phyloP scores from a whole-genome alignment of 2,113 vertebrate genomes.

The Cyanoliseus patagonus region DNA sequence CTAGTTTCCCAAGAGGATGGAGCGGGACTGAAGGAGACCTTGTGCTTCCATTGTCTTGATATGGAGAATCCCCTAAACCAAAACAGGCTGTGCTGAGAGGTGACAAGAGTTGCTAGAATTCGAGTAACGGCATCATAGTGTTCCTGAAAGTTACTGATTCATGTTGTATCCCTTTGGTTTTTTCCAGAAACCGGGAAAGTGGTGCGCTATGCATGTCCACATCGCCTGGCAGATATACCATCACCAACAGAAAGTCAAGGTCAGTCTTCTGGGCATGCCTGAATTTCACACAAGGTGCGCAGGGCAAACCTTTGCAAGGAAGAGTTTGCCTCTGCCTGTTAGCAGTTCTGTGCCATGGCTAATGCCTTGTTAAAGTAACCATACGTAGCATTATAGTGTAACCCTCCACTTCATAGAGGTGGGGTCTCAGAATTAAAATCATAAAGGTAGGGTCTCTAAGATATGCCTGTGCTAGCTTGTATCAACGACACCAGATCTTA shows the following conservation, averaged over 20 bases:
- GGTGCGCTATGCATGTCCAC: constrained; percentile 98
- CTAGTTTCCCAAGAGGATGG: neutral
- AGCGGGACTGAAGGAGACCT: neutral
- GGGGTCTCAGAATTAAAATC: neutral
- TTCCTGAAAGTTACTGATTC: neutral
- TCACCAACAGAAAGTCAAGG: constrained; percentile 98
- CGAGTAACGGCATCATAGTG: neutral
- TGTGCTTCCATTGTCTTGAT: neutral
- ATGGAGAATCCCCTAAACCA: neutral
- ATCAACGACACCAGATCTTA: neutral
- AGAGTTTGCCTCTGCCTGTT: neutral
- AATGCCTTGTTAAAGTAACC: neutral
- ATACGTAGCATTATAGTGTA: neutral
- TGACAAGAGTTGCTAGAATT: neutral
- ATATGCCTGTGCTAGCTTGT: neutral
- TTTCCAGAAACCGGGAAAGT: constrained; percentile 95
- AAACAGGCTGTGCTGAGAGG: neutral
- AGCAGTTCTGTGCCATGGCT: neutral
- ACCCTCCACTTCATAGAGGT: fast-evolving
- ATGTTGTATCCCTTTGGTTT: neutral
- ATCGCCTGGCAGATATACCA: constrained; percentile 99
- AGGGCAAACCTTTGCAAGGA: neutral
- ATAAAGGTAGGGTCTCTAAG: neutral
- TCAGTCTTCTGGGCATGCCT: constrained; percentile 67
- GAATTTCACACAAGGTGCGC: neutral